Percentiles rank a stretch among this genome's conserved stretches.
These are phyloP conservation scores for Tipula confusa DNA, from an alignment of 2,888 invertebrate species.

Conservation along the genomic window DNA sequence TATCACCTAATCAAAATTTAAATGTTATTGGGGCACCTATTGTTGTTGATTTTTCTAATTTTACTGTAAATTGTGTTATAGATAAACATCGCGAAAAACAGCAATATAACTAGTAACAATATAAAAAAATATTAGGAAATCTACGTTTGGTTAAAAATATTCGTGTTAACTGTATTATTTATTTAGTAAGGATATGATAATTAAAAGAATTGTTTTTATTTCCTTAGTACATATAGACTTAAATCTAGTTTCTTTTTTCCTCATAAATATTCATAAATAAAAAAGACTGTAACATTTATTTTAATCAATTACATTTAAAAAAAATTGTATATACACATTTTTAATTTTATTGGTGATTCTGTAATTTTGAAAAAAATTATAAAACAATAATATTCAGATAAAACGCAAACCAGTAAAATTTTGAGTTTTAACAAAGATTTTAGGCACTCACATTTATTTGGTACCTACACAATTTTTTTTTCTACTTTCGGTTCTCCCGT, in stretches of 20 bases:
- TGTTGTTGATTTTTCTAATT: conserved; percentile 43
- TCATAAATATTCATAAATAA: neutral
- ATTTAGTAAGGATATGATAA: neutral
- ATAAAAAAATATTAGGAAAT: neutral
- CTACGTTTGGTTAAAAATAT: neutral
- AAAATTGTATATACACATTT: neutral
- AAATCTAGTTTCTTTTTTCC: neutral
- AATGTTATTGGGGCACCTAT: conserved; percentile 43
- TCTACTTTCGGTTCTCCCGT: no score
- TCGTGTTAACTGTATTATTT: neutral
- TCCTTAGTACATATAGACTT: neutral
- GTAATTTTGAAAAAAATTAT: neutral
- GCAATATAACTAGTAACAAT: neutral
- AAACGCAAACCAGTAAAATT: neutral
- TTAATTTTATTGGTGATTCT: neutral
- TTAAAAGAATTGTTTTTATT: neutral
- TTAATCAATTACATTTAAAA: neutral
- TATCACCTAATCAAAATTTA: conserved; percentile 41
- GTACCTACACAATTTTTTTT: no score
- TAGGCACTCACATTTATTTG: no score
- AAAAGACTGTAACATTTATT: conserved; percentile 16
- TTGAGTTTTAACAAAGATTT: neutral
- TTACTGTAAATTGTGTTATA: conserved; percentile 40
- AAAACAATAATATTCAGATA: neutral
- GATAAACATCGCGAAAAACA: conserved; percentile 28